These are phyloP conservation scores for Cheirogaleus medius DNA, from an alignment of 2,113 vertebrate genomes.

Conservation along the genomic window DNA sequence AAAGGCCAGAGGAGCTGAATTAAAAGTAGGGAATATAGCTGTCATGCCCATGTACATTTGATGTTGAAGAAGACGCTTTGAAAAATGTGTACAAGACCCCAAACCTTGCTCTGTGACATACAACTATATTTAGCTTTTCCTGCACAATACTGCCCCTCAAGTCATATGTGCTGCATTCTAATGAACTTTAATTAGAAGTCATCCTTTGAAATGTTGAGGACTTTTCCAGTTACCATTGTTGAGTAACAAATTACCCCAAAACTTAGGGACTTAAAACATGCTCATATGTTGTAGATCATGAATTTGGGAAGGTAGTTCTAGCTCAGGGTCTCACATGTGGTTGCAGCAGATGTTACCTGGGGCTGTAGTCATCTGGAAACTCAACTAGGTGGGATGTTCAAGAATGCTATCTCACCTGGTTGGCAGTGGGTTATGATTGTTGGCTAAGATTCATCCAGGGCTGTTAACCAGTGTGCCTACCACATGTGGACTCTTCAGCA, in stretches of 20 bases:
- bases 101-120: neutral
- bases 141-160: neutral
- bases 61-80: neutral
- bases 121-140: neutral
- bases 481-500: neutral
- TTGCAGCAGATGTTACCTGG: neutral
- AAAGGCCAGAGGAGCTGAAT: neutral
- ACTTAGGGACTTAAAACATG: neutral
- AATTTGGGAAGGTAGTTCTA: neutral
- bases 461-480: neutral
- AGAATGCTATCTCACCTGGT: neutral
- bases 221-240: neutral
- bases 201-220: neutral
- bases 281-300: neutral
- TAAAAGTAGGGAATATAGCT: neutral
- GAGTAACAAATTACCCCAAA: neutral
- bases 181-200: neutral
- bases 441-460: neutral
- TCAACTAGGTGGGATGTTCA: neutral
- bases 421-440: neutral
- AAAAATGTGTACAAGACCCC: neutral
- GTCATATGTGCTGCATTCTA: neutral
- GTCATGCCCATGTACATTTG: neutral
- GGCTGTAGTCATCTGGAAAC: neutral
- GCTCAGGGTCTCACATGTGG: neutral